Evolutionary conservation across 2,888 invertebrate genomes (phyloP), one percentile per base, ranked within the genome.

Genomic region (Oxyteleia sp.): DNA sequence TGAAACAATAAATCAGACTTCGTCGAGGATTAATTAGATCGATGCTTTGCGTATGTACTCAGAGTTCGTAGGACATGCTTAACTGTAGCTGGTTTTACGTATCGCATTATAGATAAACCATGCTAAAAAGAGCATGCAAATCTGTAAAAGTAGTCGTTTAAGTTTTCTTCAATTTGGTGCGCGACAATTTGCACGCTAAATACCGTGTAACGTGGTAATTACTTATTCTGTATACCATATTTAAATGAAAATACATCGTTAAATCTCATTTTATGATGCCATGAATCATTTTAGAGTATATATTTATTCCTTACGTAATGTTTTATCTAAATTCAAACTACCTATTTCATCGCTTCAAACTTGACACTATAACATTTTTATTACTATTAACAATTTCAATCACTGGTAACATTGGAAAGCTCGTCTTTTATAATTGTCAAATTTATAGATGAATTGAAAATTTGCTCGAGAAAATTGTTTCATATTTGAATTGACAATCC

Each of bases 11-110:
- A 45, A 59, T 79, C 80, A 71, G 75, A 68, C 47, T 68, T 72
- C 76, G 63, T 81, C 63, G 63, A 53, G 87, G 90, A 91, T 91
- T 90, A 89, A 89, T 87, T 89, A 90, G 91, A 91, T 91, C 85
- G 91, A 90, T 91, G 89, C 84, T 68, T 80, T 81, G 85, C 82
- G 80, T 87, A 85, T 85, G 43, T 84, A 88, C 86, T 78, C 86
- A 57, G 79, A 66, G 32, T 64, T 74, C 61, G 61, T 53, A 43
- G 51, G 38, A 55, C 23, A 81, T 75, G 74, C 57, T 76, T 61
- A 59, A 55, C 26, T 16, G 71, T 57, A 53, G 69, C 63, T 41
- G 29, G 57, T 69, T 83, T 74, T 57, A 66, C 75, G 66, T 83
- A 79, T 83, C 75, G 75, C 75, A 51, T 57, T 41, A 75, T 69